Conservation (phyloP, 1,140 invertebrate species). For the Diprion similis region DNA sequence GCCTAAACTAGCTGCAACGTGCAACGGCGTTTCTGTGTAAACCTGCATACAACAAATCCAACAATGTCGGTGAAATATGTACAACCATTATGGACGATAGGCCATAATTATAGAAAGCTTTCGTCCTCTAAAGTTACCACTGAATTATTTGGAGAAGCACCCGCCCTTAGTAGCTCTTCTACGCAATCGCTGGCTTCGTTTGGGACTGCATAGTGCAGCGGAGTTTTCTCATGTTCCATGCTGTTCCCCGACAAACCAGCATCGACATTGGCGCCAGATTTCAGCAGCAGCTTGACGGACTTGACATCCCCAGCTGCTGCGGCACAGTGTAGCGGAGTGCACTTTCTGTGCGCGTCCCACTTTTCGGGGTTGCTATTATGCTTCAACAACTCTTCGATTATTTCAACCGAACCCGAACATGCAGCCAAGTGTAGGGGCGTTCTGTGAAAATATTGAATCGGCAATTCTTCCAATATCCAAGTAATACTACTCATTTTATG, state of each 20-base stretch:
- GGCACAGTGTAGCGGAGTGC: conserved; percentile 79
- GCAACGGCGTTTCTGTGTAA: conserved; percentile 83
- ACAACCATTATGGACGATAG: not conserved
- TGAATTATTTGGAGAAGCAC: conserved; percentile 78
- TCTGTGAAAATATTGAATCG: conserved; percentile 50
- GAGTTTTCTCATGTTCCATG: conserved; percentile 50
- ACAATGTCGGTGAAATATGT: not conserved
- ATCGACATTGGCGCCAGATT: conserved; percentile 74
- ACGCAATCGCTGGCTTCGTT: conserved; percentile 74
- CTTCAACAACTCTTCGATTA: conserved; percentile 70
- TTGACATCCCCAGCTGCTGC: conserved; percentile 69
- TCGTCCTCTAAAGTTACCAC: conserved; percentile 61
- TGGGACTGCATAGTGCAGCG: conserved; percentile 78
- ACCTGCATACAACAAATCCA: conserved; percentile 57
- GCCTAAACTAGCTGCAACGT: conserved; percentile 81
- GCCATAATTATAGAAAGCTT: conserved; percentile 4
- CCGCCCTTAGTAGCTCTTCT: conserved; percentile 69
- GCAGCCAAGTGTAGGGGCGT: conserved; percentile 82
- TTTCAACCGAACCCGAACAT: conserved; percentile 68
- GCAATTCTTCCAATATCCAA: not conserved
- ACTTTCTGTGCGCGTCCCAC: conserved; percentile 71
- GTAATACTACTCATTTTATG: not conserved
- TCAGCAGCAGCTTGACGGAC: conserved; percentile 68
- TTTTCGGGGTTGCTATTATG: conserved; percentile 69
- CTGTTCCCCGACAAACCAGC: conserved; percentile 70